A percentile compares a stretch with the other conserved stretches of the same genome.
Evolutionary conservation across 2,888 invertebrate genomes (phyloP).

Genomic region (Megalurothrips usitatus): DNA sequence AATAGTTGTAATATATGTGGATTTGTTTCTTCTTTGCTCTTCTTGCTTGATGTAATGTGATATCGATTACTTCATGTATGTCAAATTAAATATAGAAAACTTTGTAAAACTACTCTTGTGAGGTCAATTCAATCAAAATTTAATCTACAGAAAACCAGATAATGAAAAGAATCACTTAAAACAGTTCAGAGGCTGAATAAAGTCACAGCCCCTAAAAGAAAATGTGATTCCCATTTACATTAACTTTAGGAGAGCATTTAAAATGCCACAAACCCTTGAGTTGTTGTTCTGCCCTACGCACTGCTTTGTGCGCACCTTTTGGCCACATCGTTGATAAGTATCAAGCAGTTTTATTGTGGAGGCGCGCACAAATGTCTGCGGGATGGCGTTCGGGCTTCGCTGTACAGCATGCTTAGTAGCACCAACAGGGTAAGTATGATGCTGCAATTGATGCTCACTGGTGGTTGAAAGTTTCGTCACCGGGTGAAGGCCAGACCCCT

Average conservation of each 20-base stretch:
- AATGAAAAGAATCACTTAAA: no score
- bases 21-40: no score
- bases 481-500: conserved; percentile 31
- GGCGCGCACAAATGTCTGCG: conserved; percentile 59
- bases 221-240: not conserved
- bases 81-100: no score
- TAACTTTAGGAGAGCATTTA: conserved; percentile 16
- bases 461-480: conserved; percentile 17
- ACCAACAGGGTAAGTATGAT: not conserved
- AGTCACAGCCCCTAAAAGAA: no score
- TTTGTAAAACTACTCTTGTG: no score
- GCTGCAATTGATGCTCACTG: conserved; percentile 33
- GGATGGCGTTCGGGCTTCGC: conserved; percentile 43
- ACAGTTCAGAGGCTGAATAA: no score
- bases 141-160: no score
- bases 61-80: no score
- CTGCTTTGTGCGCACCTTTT: conserved; percentile 50
- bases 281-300: not conserved
- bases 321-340: conserved; percentile 62
- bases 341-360: conserved; percentile 65
- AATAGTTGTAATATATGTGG: no score
- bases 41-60: no score
- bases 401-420: conserved; percentile 24
- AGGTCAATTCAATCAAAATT: no score
- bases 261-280: conserved; percentile 11